These are phyloP conservation scores for human (Homo sapiens) DNA, from an alignment of 2,113 vertebrate genomes.

Conservation along the genomic window GRCh38 chr12:68515001-68515500, in stretches of 20 bases:
- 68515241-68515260: neutral
- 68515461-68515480: neutral
- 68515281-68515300: neutral
- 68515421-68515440: neutral
- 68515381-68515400: neutral
- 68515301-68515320: neutral
- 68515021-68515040: neutral
- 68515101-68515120: neutral
- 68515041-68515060: constrained; percentile 12
- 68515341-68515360: neutral
- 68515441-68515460: neutral
- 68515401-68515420: neutral
- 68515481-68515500: neutral
- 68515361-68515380: neutral
- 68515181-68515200: neutral
- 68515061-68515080: neutral
- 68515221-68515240: too few species aligned
- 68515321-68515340: neutral
- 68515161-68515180: neutral
- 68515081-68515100: neutral
- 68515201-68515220: neutral
- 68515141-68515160: neutral
- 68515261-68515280: neutral
- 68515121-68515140: neutral
- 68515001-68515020: constrained; percentile 8